Evolutionary conservation across 2,888 invertebrate species (phyloP).

Genomic region (Theristus sp.): DNA sequence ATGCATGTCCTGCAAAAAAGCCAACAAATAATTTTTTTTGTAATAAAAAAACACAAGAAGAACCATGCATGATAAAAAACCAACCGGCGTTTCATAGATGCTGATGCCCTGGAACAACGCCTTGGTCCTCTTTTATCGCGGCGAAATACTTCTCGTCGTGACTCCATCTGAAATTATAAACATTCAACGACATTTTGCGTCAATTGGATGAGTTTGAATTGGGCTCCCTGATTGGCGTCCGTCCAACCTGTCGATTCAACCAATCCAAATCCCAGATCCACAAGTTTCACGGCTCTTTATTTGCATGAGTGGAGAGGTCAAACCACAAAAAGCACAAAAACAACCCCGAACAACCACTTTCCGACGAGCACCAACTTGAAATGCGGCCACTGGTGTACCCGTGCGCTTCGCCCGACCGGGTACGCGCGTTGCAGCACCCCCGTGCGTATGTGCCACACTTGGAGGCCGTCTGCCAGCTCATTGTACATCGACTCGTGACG

Average conservation of each 20-base stretch:
- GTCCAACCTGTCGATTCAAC: no score
- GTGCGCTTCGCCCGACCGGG: slow-evolving; percentile 43
- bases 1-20: no score
- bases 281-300: no score
- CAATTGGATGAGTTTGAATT: no score
- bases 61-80: no score
- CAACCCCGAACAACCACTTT: no score
- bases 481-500: slow-evolving; percentile 38
- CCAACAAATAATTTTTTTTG: no score
- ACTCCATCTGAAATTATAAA: slow-evolving; percentile 53
- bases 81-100: slow-evolving; percentile 87
- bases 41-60: no score
- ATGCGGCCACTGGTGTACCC: slow-evolving; percentile 13
- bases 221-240: no score
- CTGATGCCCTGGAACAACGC: slow-evolving; percentile 44
- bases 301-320: no score
- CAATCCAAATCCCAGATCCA: no score
- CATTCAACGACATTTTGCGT: no score
- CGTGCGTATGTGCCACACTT: slow-evolving; percentile 91
- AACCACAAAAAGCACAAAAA: slow-evolving; percentile 4
- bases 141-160: slow-evolving; percentile 87
- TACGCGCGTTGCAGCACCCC: slow-evolving; percentile 81
- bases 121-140: slow-evolving; percentile 48
- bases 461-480: slow-evolving; percentile 44
- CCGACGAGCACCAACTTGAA: slow-evolving; percentile 7